phyloP scores from a whole-genome alignment of 2,888 invertebrate genomes.

The Drosophila anomalata region DNA sequence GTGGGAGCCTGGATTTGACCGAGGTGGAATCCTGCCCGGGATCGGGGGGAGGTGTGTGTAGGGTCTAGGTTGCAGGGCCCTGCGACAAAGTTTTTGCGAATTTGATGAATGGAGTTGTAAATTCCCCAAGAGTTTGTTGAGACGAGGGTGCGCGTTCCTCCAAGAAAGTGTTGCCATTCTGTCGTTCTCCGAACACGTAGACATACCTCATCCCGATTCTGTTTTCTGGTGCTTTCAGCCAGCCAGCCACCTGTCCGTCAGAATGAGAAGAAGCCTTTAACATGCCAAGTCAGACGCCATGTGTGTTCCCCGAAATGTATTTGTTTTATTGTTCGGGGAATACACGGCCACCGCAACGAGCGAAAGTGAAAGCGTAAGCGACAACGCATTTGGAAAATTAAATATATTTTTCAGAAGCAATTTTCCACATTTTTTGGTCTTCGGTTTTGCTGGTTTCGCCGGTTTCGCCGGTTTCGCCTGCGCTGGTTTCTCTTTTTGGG shows the following conservation, averaged over 20 bases:
- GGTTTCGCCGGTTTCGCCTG: neutral
- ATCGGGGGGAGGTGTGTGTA: neutral
- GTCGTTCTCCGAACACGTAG: constrained; percentile 29
- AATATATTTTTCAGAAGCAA: constrained; percentile 47
- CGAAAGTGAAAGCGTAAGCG: constrained; percentile 23
- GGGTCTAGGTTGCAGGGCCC: constrained; percentile 13
- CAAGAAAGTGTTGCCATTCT: constrained; percentile 28
- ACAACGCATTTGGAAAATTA: constrained; percentile 55
- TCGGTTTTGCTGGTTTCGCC: constrained; percentile 15
- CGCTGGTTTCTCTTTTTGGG: neutral
- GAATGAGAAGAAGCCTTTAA: constrained; percentile 39
- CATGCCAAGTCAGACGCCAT: constrained; percentile 26
- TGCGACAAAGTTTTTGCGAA: constrained; percentile 33
- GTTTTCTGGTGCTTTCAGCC: constrained; percentile 3
- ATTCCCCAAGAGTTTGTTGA: constrained; percentile 33
- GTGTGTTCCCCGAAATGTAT: constrained; percentile 48
- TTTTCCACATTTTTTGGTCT: constrained; percentile 33
- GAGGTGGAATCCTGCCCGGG: constrained; percentile 12
- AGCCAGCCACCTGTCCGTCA: constrained; percentile 55
- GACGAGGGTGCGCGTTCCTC: constrained; percentile 24
- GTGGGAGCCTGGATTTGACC: constrained; percentile 22
- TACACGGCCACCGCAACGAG: constrained; percentile 14
- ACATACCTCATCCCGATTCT: constrained; percentile 10
- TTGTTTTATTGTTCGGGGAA: constrained; percentile 49
- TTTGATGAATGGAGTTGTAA: constrained; percentile 70